phyloP scores from a whole-genome alignment of 2,888 invertebrate genomes.

The Phytoseiulus persimilis region DNA sequence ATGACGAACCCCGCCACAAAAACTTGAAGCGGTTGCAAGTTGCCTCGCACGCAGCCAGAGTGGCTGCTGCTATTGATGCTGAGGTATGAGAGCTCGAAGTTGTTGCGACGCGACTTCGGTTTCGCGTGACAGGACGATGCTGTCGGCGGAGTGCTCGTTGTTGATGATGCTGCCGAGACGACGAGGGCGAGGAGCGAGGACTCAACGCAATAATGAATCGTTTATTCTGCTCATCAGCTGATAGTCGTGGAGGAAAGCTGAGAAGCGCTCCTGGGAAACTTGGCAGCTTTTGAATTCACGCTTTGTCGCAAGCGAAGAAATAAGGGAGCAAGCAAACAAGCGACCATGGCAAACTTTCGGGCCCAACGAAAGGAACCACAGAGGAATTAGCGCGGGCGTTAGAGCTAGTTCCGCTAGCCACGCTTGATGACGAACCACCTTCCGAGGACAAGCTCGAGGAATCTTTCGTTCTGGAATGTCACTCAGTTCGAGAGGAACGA shows the following conservation, averaged over 20 bases:
- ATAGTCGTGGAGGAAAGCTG: not conserved
- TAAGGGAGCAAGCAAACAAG: not conserved
- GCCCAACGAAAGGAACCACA: not conserved
- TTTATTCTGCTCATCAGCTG: constrained; percentile 5
- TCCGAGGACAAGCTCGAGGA: not conserved
- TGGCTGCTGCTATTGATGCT: not conserved
- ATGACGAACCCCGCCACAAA: too few relatives aligned
- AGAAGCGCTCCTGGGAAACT: not conserved
- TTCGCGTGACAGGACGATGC: not conserved
- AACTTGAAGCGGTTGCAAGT: not conserved
- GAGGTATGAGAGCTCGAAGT: not conserved
- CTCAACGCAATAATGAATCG: not conserved
- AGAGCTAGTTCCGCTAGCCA: not conserved
- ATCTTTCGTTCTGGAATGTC: not conserved
- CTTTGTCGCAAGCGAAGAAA: not conserved
- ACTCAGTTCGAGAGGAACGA: not conserved
- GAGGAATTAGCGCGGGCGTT: not conserved
- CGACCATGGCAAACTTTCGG: not conserved
- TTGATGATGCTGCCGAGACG: not conserved
- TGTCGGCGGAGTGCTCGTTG: not conserved
- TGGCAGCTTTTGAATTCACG: not conserved
- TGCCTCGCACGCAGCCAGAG: not conserved
- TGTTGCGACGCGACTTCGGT: not conserved
- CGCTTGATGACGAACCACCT: not conserved
- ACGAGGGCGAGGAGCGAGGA: not conserved